phyloP scores from a whole-genome alignment of 1,140 invertebrate species.

The Tetraneura akinire region DNA sequence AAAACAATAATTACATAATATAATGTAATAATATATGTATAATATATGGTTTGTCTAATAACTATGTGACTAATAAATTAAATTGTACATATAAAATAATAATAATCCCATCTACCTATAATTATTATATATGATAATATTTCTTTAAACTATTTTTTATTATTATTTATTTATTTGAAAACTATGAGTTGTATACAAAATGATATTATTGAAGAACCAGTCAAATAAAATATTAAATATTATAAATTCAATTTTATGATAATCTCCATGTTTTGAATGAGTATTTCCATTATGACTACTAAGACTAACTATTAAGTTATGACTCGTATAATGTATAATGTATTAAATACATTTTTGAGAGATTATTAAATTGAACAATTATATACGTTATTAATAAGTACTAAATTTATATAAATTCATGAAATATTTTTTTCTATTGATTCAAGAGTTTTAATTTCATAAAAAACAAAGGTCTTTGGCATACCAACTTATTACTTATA shows the following conservation, averaged over 20 bases:
- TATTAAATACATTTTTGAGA: constrained; percentile 4
- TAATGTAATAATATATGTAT: not conserved
- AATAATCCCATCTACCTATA: not conserved
- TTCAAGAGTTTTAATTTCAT: not conserved
- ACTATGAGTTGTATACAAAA: not conserved
- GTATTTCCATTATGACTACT: too few species aligned
- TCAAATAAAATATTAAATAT: constrained; percentile 25
- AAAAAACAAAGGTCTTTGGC: constrained; percentile 30
- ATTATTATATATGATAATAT: not conserved
- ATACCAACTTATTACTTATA: too few species aligned
- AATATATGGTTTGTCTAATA: not conserved
- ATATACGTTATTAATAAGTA: not conserved
- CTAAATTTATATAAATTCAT: not conserved
- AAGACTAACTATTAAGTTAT: too few species aligned
- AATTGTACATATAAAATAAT: not conserved
- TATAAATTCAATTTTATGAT: not conserved
- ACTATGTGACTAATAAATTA: too few species aligned
- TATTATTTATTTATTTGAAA: not conserved
- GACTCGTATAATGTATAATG: too few species aligned
- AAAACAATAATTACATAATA: not conserved
- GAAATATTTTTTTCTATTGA: not conserved
- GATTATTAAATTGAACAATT: constrained; percentile 21
- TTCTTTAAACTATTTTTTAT: not conserved
- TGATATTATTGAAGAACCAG: too few species aligned
- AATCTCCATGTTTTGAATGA: not conserved